A percentile compares a stretch with the other conserved stretches of the same genome.
Evolutionary conservation across 2,113 vertebrate species (phyloP).

Genomic region (Lophotis ruficrista): DNA sequence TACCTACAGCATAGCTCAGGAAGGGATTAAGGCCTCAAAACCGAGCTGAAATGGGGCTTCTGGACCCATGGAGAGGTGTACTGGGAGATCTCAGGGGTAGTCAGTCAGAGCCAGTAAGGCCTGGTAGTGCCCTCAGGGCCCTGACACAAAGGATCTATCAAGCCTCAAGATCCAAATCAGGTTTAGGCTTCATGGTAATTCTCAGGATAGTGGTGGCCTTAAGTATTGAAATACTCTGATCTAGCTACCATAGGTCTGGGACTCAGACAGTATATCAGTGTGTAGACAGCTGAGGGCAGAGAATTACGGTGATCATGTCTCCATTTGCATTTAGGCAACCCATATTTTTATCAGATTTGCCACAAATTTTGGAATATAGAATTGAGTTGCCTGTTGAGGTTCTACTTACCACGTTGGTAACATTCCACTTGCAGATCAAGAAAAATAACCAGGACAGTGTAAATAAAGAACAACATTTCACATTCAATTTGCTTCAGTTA

Average conservation of each 20-base stretch:
- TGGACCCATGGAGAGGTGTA: background rate
- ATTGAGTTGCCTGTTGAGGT: background rate
- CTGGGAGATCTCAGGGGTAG: rapidly evolving
- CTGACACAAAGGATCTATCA: background rate
- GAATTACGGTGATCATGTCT: background rate
- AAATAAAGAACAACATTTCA: background rate
- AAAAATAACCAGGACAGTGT: background rate
- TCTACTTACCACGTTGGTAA: background rate
- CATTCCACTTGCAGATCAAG: background rate
- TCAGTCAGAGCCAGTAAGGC: background rate
- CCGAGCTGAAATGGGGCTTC: background rate
- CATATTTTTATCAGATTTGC: background rate
- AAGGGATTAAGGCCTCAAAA: background rate
- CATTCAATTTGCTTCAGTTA: background rate
- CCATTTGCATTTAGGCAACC: background rate
- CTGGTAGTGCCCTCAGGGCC: background rate
- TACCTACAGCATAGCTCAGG: rapidly evolving
- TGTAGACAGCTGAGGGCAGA: background rate
- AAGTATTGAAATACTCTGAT: background rate
- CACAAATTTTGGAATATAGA: background rate
- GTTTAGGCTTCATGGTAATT: background rate
- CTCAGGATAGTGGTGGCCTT: background rate
- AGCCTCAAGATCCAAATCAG: background rate
- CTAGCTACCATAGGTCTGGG: background rate
- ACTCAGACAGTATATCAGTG: background rate